Percentiles rank a stretch among this genome's conserved stretches.
These are phyloP conservation scores for Casuarius casuarius DNA, from an alignment of 2,113 vertebrate genomes.

Conservation along the genomic window DNA sequence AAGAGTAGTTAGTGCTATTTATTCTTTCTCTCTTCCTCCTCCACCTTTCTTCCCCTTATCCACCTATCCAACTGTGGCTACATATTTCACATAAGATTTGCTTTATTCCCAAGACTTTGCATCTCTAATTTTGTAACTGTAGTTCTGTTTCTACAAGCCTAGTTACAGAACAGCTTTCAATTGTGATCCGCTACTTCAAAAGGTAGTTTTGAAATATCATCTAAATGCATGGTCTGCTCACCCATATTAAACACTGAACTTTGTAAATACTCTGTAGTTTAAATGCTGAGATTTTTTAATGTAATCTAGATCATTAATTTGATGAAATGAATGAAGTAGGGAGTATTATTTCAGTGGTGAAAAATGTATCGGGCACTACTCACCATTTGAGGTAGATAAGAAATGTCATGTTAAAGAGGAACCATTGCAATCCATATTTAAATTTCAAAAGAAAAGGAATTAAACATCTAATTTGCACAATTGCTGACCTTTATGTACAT, in stretches of 20 bases:
- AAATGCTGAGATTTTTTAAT: neutral
- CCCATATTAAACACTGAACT: neutral
- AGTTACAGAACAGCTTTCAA: neutral
- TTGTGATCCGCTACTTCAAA: conserved; percentile 15
- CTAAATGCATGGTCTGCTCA: neutral
- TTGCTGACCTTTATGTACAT: neutral
- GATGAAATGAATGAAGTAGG: neutral
- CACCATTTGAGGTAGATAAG: neutral
- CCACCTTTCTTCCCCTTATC: neutral
- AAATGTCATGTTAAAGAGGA: neutral
- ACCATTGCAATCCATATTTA: neutral
- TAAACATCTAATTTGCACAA: neutral
- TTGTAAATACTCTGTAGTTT: neutral
- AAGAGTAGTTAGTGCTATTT: neutral
- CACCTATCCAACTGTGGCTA: neutral
- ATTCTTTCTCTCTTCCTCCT: neutral
- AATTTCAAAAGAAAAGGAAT: neutral
- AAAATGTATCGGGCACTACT: neutral
- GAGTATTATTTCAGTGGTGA: neutral
- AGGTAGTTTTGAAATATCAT: neutral
- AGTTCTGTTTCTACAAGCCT: neutral
- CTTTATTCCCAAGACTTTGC: neutral
- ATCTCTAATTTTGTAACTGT: neutral
- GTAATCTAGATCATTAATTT: neutral
- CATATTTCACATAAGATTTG: neutral